These are phyloP conservation scores for Pheucticus melanocephalus DNA, from an alignment of 2,113 vertebrate species.

Conservation along the genomic window DNA sequence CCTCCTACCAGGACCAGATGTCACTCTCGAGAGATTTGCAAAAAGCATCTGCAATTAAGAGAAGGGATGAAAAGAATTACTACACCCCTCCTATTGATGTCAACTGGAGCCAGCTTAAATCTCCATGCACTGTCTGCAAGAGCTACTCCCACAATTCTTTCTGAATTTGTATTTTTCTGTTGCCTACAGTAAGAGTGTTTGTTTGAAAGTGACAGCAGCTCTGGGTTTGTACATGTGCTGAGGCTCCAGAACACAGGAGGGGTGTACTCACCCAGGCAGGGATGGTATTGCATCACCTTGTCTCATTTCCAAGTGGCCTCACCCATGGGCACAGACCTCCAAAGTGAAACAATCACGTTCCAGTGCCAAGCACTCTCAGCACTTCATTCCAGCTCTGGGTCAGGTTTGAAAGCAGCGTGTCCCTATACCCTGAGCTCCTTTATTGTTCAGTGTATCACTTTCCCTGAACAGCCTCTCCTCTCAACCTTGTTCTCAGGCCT, in stretches of 20 bases:
- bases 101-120: neutral
- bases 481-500: neutral
- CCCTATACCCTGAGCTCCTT: neutral
- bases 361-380: neutral
- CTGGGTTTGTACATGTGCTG: neutral
- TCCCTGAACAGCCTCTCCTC: neutral
- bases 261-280: neutral
- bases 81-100: neutral
- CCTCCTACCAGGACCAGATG: conserved; percentile 6
- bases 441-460: neutral
- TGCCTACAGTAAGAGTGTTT: rapidly evolving
- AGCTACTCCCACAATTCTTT: neutral
- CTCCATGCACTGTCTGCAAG: neutral
- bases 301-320: neutral
- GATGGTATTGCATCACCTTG: neutral
- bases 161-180: neutral
- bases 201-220: neutral
- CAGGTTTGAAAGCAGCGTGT: neutral
- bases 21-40: neutral
- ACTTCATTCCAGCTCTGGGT: neutral
- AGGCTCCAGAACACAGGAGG: neutral
- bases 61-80: neutral
- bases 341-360: rapidly evolving
- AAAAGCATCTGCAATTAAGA: conserved; percentile 22
- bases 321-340: neutral